Evolutionary conservation across 2,797 vertebrate species (phyloP), one percentile per base, ranked within the genome.

Genomic region (Adelosebastes latens): DNA sequence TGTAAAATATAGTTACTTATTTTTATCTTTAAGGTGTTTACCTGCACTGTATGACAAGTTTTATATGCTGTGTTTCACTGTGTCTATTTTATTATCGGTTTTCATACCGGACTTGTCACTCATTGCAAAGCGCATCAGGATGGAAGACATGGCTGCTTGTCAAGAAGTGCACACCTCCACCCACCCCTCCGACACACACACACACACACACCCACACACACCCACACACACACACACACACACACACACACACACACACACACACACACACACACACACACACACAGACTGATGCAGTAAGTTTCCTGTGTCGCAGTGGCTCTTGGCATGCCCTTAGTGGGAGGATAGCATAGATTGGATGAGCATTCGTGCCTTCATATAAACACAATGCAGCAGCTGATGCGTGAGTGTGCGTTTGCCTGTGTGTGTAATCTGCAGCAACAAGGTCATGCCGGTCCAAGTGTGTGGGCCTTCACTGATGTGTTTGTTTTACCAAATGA

Each of bases 261-360:
- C 76, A 70, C 60, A 61, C 62, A 62, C 46, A 56, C 63, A n/a
- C 64, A 31, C 64, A 31, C 46, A 55, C 42, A 74, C 53, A 64
- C 53, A 64, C 79, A 72, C 42, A 63, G 8, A 68, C 59, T 46
- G 42, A 77, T 75, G 83, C 87, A 81, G 77, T 74, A 46, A 34
- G 75, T 69, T 79, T 84, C 61, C 68, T 80, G 67, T 91, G 84
- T 79, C 18, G 90, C 90, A 89, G 85, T 88, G 67, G 82, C 61
- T 88, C 73, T 63, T 88, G 84, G 73, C 75, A 56, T 86, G 84
- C 59, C 77, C 72, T 87, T 74, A 79, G 89, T 87, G 79, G 85
- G 87, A 92, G 89, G 72, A 87, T 46, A 76, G 72, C 77, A 81
- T 66, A 74, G 84, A 83, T 59, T 75, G 72, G 65, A 73, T 77